A percentile compares a stretch with the other conserved stretches of the same genome.
Evolutionary conservation across 1,140 invertebrate species (phyloP).

Genomic region (Drosophila tropicalis): DNA sequence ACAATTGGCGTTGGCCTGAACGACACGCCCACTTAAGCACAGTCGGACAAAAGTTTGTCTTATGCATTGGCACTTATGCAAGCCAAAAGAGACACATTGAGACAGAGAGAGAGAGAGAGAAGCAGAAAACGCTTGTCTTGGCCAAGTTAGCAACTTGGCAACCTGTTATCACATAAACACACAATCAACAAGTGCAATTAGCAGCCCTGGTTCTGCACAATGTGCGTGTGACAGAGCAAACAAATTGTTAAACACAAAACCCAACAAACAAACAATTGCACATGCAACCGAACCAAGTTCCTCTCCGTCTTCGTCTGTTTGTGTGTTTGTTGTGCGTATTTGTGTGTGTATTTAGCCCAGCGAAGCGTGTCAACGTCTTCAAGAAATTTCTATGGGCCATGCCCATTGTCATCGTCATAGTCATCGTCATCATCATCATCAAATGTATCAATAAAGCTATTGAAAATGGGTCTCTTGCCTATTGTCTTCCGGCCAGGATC

Average conservation of each 20-base stretch:
- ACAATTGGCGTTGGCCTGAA: constrained; percentile 61
- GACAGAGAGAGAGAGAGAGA: neutral
- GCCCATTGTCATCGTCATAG: constrained; percentile 1
- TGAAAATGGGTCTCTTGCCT: constrained; percentile 3
- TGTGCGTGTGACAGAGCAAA: constrained; percentile 78
- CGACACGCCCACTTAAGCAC: constrained; percentile 53
- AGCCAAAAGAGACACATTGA: constrained; percentile 18
- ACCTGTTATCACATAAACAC: constrained; percentile 65
- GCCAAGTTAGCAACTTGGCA: constrained; percentile 36
- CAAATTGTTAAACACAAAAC: constrained; percentile 65
- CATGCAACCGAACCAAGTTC: constrained; percentile 23
- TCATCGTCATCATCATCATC: neutral
- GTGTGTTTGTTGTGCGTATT: constrained; percentile 14
- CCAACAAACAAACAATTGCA: constrained; percentile 42
- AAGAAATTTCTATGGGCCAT: constrained; percentile 13
- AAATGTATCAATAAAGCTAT: constrained; percentile 20
- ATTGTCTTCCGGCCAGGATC: neutral
- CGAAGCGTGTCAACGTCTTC: constrained; percentile 18
- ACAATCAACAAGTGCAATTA: constrained; percentile 78
- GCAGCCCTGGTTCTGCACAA: constrained; percentile 65
- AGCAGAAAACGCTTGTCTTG: neutral
- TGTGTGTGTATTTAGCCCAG: constrained; percentile 32
- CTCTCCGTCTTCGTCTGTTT: constrained; percentile 2
- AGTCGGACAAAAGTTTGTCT: constrained; percentile 64
- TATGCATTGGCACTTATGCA: constrained; percentile 70